Evolutionary conservation across 2,797 vertebrate species (phyloP).

Genomic region (Myiotriccus ornatus): DNA sequence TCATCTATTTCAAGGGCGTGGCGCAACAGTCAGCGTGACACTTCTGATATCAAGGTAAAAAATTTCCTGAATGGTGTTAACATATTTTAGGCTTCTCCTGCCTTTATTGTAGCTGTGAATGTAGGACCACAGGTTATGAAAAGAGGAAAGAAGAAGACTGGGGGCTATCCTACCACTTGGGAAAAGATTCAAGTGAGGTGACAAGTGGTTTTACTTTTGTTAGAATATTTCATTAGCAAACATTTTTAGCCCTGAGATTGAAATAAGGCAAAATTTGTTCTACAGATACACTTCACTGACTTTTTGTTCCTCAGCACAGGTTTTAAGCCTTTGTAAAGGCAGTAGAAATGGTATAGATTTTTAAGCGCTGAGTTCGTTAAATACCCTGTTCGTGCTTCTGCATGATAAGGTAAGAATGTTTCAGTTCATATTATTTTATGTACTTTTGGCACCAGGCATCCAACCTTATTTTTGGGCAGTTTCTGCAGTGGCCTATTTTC

Average conservation of each 20-base stretch:
- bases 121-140: not conserved
- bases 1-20: constrained; percentile 94
- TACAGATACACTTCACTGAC: not conserved
- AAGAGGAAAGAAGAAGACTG: not conserved
- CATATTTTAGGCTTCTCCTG: not conserved
- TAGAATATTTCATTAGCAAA: not conserved
- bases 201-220: accelerated
- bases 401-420: not conserved
- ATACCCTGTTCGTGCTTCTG: not conserved
- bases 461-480: not conserved
- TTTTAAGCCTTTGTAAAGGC: not conserved
- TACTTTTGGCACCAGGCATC: not conserved
- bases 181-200: not conserved
- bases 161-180: not conserved
- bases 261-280: not conserved
- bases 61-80: not conserved
- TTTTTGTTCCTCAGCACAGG: not conserved
- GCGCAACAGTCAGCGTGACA: constrained; percentile 97
- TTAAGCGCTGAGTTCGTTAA: not conserved
- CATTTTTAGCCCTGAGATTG: not conserved
- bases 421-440: not conserved
- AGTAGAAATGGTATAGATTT: not conserved
- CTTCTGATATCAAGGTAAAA: constrained; percentile 95
- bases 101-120: not conserved
- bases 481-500: not conserved